Conservation (phyloP, 2,888 invertebrate genomes). For the Suillia variegata region DNA sequence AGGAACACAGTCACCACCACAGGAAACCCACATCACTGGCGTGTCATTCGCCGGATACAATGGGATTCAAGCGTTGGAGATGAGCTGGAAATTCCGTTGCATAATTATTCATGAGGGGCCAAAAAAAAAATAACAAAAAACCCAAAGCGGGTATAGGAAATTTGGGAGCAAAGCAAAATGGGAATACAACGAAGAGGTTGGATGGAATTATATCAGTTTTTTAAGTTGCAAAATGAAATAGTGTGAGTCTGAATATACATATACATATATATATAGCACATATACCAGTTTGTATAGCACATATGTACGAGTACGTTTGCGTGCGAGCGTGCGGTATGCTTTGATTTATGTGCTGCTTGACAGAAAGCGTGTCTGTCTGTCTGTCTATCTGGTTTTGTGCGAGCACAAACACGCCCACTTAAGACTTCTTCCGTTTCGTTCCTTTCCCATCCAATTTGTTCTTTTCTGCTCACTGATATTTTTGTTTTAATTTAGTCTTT, state of each 20-base stretch:
- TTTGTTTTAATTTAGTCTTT: too few species aligned
- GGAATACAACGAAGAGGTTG: slow-evolving; percentile 1
- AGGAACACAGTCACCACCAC: not conserved
- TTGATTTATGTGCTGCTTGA: not conserved
- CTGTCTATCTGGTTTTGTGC: not conserved
- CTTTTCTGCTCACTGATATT: too few species aligned
- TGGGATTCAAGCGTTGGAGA: not conserved
- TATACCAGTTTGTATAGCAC: too few species aligned
- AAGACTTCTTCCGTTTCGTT: too few species aligned
- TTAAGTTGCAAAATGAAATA: not conserved
- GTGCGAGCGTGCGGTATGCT: not conserved
- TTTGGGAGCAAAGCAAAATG: not conserved
- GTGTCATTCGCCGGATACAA: not conserved
- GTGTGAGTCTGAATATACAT: too few species aligned
- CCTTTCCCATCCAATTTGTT: too few species aligned
- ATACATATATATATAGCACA: too few species aligned
- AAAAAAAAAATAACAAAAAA: not conserved
- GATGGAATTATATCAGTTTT: not conserved
- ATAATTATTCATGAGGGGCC: slow-evolving; percentile 1
- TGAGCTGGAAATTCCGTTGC: not conserved
- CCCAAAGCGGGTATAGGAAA: not conserved
- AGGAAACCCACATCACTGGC: not conserved
- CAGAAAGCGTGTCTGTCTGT: not conserved
- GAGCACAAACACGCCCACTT: not conserved
- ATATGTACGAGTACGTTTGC: not conserved